These are phyloP conservation scores for Euthynnus affinis DNA, from an alignment of 2,797 vertebrate species.

Conservation along the genomic window DNA sequence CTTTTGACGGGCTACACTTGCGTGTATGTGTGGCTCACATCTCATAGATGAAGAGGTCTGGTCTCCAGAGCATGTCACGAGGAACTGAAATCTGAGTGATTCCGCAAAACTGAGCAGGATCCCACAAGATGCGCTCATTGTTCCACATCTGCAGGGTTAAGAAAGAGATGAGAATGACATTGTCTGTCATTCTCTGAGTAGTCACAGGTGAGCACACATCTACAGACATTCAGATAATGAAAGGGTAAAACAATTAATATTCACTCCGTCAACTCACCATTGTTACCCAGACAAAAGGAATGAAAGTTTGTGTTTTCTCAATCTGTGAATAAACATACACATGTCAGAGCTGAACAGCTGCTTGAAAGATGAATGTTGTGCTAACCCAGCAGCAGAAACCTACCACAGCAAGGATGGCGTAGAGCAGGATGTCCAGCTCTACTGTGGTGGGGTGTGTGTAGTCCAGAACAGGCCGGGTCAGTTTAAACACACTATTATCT, in stretches of 20 bases:
- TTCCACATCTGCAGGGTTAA: conserved; percentile 66
- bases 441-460: conserved; percentile 68
- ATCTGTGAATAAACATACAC: conserved; percentile 57
- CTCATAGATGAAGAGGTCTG: conserved; percentile 76
- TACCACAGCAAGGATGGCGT: conserved; percentile 79
- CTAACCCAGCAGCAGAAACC: background rate
- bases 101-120: conserved; percentile 78
- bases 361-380: background rate
- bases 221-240: background rate
- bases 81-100: conserved; percentile 73
- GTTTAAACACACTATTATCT: conserved; percentile 50
- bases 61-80: conserved; percentile 74
- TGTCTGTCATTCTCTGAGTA: too few species aligned
- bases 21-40: conserved; percentile 70
- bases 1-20: background rate
- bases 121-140: conserved; percentile 77
- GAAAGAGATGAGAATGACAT: background rate
- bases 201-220: background rate
- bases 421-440: conserved; percentile 72
- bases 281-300: conserved; percentile 72
- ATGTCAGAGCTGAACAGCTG: background rate
- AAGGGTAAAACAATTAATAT: background rate
- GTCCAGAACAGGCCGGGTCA: conserved; percentile 79
- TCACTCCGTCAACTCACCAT: conserved; percentile 60
- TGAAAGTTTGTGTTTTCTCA: conserved; percentile 82